Conservation (phyloP, 2,888 invertebrate species). For the Phyllotreta cruciferae region DNA sequence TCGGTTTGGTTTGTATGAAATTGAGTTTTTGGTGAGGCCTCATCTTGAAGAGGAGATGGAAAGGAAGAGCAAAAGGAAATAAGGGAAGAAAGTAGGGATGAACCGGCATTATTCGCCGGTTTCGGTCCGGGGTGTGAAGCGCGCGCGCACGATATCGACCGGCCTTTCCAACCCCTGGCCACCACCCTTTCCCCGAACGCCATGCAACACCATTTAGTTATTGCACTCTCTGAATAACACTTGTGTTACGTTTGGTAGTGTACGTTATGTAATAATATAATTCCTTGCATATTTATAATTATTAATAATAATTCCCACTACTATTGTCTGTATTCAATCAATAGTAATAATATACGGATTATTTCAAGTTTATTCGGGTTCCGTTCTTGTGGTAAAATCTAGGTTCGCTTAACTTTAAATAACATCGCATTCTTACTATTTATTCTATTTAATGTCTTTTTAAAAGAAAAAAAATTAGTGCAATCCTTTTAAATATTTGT, state of each 20-base stretch:
- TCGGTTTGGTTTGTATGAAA: too few species aligned
- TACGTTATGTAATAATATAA: constrained; percentile 65
- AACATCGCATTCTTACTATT: constrained; percentile 57
- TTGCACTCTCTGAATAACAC: constrained; percentile 69
- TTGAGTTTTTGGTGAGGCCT: too few species aligned
- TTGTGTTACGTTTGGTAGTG: constrained; percentile 70
- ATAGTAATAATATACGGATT: constrained; percentile 60
- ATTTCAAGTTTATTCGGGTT: constrained; percentile 57
- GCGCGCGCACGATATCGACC: constrained; percentile 60
- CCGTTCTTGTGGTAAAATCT: constrained; percentile 57
- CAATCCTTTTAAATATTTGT: constrained; percentile 55
- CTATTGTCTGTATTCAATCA: constrained; percentile 61
- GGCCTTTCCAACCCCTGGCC: constrained; percentile 57
- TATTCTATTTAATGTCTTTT: constrained; percentile 54
- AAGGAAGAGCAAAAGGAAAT: too few species aligned
- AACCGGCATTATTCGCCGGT: constrained; percentile 23
- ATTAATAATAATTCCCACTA: constrained; percentile 62
- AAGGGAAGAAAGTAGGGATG: constrained; percentile 36
- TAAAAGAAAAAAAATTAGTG: constrained; percentile 52
- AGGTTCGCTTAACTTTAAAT: constrained; percentile 56
- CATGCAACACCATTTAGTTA: constrained; percentile 68
- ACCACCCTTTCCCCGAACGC: constrained; percentile 63
- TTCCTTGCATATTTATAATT: constrained; percentile 63
- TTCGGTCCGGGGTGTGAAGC: constrained; percentile 46
- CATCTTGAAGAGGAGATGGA: too few species aligned